A percentile compares a stretch with the other conserved stretches of the same genome.
These are phyloP conservation scores for Anneissia japonica DNA, from an alignment of 35 echinoderm and acorn worm species.

Conservation along the genomic window DNA sequence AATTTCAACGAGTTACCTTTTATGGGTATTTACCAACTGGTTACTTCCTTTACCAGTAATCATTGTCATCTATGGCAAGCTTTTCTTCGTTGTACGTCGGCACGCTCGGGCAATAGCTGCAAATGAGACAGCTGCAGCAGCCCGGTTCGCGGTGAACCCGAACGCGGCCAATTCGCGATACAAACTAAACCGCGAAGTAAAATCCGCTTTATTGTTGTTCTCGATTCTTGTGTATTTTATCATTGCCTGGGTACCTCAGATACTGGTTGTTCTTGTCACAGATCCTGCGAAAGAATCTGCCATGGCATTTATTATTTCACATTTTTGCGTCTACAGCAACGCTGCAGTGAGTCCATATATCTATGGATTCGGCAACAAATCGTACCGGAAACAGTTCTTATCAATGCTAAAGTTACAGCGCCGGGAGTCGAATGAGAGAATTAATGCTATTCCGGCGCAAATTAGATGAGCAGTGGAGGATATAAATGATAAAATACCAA, in stretches of 20 bases:
- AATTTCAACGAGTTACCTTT: neutral
- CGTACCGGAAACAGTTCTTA: too few species aligned
- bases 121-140: neutral
- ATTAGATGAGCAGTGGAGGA: too few species aligned
- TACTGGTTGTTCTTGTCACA: neutral
- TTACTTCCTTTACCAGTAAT: neutral
- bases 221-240: neutral
- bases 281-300: neutral
- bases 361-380: too few species aligned
- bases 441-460: too few species aligned
- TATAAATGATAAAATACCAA: too few species aligned
- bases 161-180: neutral
- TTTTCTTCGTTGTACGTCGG: neutral
- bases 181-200: neutral
- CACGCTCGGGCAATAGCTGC: neutral
- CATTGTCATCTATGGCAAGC: neutral
- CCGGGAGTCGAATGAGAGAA: too few species aligned
- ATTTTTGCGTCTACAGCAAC: too few species aligned
- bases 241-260: neutral
- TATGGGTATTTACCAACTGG: neutral
- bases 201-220: neutral
- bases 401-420: too few species aligned
- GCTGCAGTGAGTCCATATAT: too few species aligned
- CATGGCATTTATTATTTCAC: too few species aligned
- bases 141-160: too few species aligned